These are phyloP conservation scores for Peromyscus attwateri DNA, from an alignment of 2,797 vertebrate species.

Conservation along the genomic window DNA sequence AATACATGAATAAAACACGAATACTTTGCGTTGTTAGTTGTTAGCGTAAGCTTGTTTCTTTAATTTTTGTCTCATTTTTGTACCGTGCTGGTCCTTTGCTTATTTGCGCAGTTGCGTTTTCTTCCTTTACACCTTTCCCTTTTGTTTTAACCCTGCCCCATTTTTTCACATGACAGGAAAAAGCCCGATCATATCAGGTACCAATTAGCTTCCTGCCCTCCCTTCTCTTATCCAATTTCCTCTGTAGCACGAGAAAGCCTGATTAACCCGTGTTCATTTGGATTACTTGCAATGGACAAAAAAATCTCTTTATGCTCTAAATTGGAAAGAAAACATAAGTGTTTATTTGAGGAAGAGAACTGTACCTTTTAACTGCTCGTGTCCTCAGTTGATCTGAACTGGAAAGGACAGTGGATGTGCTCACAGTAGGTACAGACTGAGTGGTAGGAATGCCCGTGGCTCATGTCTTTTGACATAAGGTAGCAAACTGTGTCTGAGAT, in stretches of 20 bases:
- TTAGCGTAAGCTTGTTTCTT: slow-evolving; percentile 83
- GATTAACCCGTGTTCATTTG: slow-evolving; percentile 87
- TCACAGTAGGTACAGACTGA: not conserved
- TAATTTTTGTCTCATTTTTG: slow-evolving; percentile 87
- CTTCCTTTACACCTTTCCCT: slow-evolving; percentile 88
- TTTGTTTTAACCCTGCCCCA: slow-evolving; percentile 91
- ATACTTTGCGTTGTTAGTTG: slow-evolving; percentile 69
- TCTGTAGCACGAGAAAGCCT: slow-evolving; percentile 88
- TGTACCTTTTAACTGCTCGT: slow-evolving; percentile 39
- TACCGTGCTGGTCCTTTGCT: slow-evolving; percentile 88
- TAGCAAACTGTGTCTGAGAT: not conserved
- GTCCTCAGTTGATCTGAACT: slow-evolving; percentile 61
- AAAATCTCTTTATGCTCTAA: slow-evolving; percentile 79
- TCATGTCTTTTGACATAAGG: slow-evolving; percentile 4
- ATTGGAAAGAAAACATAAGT: slow-evolving; percentile 55
- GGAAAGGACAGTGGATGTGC: slow-evolving; percentile 26
- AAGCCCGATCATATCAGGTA: slow-evolving; percentile 93
- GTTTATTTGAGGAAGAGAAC: slow-evolving; percentile 59
- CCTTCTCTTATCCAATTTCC: slow-evolving; percentile 82
- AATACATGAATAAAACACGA: slow-evolving; percentile 43
- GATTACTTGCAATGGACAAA: slow-evolving; percentile 89
- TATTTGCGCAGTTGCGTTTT: slow-evolving; percentile 90
- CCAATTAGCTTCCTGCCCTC: slow-evolving; percentile 88
- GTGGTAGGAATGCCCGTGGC: not conserved
- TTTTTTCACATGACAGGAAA: slow-evolving; percentile 94